A percentile compares a stretch with the other conserved stretches of the same genome.
Evolutionary conservation across 2,797 vertebrate species (phyloP).

Genomic region (Pangasius mekongensis): DNA sequence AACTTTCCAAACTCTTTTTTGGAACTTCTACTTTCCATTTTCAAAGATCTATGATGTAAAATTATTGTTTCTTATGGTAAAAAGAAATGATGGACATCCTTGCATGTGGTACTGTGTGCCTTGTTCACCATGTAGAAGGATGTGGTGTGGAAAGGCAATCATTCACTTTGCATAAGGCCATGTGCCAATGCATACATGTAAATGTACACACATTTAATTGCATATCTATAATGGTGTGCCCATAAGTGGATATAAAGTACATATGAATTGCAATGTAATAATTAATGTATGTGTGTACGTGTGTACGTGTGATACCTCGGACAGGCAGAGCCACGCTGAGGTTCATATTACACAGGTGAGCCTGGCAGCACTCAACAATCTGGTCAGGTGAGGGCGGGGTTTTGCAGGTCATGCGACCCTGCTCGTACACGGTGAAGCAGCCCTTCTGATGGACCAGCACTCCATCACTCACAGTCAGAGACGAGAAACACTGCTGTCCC

Average conservation of each 20-base stretch:
- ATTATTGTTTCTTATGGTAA: neutral
- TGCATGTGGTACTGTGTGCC: neutral
- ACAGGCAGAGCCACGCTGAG: constrained; percentile 80
- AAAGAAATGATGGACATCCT: neutral
- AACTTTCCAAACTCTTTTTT: neutral
- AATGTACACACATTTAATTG: neutral
- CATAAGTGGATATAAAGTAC: neutral
- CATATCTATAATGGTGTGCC: neutral
- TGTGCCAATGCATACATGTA: neutral
- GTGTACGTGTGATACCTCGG: constrained; percentile 67
- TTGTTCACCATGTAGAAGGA: neutral
- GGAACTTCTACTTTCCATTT: neutral
- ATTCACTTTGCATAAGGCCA: neutral
- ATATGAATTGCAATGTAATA: neutral
- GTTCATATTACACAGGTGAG: constrained; percentile 94
- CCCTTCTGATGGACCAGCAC: constrained; percentile 89
- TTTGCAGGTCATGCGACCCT: constrained; percentile 93
- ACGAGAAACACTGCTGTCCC: constrained; percentile 93
- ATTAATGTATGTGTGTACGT: neutral
- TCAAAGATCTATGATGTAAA: neutral
- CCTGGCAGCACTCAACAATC: constrained; percentile 93
- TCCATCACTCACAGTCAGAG: constrained; percentile 84
- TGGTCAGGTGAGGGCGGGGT: constrained; percentile 92
- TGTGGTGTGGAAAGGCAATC: neutral
- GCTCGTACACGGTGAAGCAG: constrained; percentile 93